These are phyloP conservation scores for Harpegnathos saltator DNA, from an alignment of 1,140 invertebrate genomes.

Conservation along the genomic window DNA sequence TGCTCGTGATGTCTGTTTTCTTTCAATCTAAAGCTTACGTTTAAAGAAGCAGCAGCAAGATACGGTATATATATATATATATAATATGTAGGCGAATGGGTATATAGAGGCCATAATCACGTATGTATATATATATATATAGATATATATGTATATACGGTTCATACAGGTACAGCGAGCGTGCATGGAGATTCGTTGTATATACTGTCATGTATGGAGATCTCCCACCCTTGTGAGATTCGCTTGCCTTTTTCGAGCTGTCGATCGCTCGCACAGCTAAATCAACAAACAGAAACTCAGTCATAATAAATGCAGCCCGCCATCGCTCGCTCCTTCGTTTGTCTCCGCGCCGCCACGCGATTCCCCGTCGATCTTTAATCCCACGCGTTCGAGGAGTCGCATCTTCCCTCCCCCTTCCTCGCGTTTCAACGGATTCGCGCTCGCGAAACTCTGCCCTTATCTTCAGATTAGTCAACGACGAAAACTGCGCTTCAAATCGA, in stretches of 20 bases:
- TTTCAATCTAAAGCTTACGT: constrained; percentile 81
- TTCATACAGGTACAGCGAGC: constrained; percentile 83
- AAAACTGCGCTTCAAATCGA: too few relatives aligned
- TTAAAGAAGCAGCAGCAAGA: constrained; percentile 82
- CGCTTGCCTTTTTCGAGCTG: constrained; percentile 44
- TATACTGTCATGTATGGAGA: constrained; percentile 46
- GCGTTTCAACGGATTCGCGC: neutral
- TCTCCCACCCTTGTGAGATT: constrained; percentile 42
- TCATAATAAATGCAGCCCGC: constrained; percentile 58
- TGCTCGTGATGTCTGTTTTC: constrained; percentile 51
- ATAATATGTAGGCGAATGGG: constrained; percentile 65
- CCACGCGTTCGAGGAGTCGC: neutral
- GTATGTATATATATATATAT: constrained; percentile 52
- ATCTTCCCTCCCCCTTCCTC: neutral
- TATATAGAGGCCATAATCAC: constrained; percentile 70
- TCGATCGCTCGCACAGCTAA: constrained; percentile 48
- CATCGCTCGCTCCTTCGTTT: constrained; percentile 7
- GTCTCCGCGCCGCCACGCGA: neutral
- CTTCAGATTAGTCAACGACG: too few relatives aligned
- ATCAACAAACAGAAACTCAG: constrained; percentile 60
- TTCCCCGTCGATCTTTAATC: constrained; percentile 47
- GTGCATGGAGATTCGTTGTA: constrained; percentile 80
- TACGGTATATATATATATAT: constrained; percentile 64
- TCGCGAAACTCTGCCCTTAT: too few relatives aligned
- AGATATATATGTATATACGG: constrained; percentile 74